Conservation (phyloP, 2,797 vertebrate species). For the Ciconia nigra region DNA sequence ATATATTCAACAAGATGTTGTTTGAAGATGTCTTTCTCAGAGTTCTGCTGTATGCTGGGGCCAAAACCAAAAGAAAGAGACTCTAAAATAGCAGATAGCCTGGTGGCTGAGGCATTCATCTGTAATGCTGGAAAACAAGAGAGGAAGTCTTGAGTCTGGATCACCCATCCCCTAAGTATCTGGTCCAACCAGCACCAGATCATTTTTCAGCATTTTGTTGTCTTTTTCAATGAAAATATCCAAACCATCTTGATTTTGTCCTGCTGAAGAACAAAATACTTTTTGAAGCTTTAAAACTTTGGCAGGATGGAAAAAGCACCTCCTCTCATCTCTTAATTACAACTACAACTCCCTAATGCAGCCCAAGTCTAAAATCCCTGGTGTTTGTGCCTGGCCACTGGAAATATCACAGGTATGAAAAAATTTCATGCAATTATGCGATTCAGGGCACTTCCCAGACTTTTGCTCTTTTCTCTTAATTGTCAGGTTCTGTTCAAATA, state of each 20-base stretch:
- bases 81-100: not conserved
- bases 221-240: not conserved
- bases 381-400: slow-evolving; percentile 11
- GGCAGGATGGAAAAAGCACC: not conserved
- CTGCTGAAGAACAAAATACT: not conserved
- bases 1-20: not conserved
- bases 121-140: not conserved
- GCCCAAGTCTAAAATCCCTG: not conserved
- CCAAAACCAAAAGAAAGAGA: not conserved
- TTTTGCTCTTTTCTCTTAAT: slow-evolving; percentile 71
- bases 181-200: not conserved
- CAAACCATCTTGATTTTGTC: not conserved
- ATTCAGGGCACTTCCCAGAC: slow-evolving; percentile 53
- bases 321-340: not conserved
- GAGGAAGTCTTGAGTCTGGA: not conserved
- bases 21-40: not conserved
- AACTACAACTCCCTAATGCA: not conserved
- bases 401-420: slow-evolving; percentile 59
- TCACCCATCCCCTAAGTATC: not conserved
- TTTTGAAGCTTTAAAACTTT: not conserved
- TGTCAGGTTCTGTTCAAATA: slow-evolving; percentile 70
- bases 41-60: not conserved
- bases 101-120: not conserved
- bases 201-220: not conserved
- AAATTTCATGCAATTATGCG: slow-evolving; percentile 44